Base-by-base conservation (phyloP, 2,113 vertebrate species). In the Tenebrosternarchus preto region DNA sequence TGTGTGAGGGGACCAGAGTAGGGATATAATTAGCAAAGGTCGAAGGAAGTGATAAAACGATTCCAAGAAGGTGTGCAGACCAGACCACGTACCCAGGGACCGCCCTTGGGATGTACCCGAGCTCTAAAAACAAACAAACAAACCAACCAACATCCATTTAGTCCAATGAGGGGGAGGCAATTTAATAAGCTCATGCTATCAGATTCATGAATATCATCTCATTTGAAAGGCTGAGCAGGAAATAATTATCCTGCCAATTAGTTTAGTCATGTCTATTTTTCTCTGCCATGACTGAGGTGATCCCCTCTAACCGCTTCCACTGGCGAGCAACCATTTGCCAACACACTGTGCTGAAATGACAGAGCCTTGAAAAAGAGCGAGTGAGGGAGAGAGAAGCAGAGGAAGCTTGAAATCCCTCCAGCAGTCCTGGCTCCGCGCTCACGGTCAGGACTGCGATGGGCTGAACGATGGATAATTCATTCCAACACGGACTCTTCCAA, bases 161-260 rank as follows among this genome's bases (percentile, higher is more conserved):
- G 29, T 5, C n/a, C 46, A 20, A 19, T 29, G 29, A 33, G 27
- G 16, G 17, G 16, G 61, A 27, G 64, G 64, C 31, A n/a, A n/a
- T 68, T 68, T 24, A 68, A 68, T 68, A 68, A 29, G 31, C 8
- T 33, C 64, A 43, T 6, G 8, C 31, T 29, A 61, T 57, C 53
- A 27, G 76, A 39, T 57, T 55, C 31, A 20, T 39, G 50, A 77
- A 16, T 9, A 43, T n/a, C 57, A 50, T 31, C 78, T 73, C 43
- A 24, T 80, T 73, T 68, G 71, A 59, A 9, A 55, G 53, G 53
- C 36, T 16, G 64, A 67, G 53, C 56, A 78, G 69, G 31, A 80
- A 80, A 80, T 73, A 59, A 80, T 73, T 53, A 80, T 57, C 8
- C 12, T 19, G 55, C 3, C 56, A 70, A 79, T 79, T 73, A 72